Percentiles rank a stretch among this genome's conserved stretches.
Evolutionary conservation across 2,113 vertebrate species (phyloP).

Genomic region (Crotalus horridus): DNA sequence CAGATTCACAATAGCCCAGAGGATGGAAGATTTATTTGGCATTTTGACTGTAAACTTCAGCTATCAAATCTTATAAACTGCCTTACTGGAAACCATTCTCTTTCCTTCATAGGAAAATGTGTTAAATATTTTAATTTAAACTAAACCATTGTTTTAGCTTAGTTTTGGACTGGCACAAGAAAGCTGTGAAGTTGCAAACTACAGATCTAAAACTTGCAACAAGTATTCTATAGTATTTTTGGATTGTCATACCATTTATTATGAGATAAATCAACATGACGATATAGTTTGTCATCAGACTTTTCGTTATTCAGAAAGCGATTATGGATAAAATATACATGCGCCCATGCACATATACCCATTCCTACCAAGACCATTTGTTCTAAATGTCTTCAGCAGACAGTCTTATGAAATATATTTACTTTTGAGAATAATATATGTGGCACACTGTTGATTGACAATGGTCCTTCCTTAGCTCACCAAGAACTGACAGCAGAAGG

Average conservation of each 20-base stretch:
- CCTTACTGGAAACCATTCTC: background rate
- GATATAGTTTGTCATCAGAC: background rate
- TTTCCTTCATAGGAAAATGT: no score
- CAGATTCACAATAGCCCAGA: background rate
- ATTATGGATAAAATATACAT: background rate
- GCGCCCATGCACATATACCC: background rate
- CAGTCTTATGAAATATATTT: background rate
- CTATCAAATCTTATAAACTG: background rate
- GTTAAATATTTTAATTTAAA: background rate
- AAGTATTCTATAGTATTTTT: background rate
- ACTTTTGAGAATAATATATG: slow-evolving; percentile 3
- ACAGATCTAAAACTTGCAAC: fast-evolving
- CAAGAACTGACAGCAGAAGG: background rate
- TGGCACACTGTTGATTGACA: background rate
- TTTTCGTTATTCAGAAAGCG: background rate
- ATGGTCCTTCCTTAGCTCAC: background rate
- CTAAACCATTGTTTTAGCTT: background rate
- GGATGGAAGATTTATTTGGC: background rate
- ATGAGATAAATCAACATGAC: background rate
- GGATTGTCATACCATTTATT: fast-evolving
- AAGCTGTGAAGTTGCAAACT: fast-evolving
- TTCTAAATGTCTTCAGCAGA: slow-evolving; percentile 1
- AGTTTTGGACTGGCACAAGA: background rate
- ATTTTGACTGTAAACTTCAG: background rate
- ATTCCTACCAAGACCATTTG: background rate